Evolutionary conservation across 2,888 invertebrate genomes (phyloP), one percentile per base, ranked within the genome.

Genomic region (Lasioglossum oenotherae): DNA sequence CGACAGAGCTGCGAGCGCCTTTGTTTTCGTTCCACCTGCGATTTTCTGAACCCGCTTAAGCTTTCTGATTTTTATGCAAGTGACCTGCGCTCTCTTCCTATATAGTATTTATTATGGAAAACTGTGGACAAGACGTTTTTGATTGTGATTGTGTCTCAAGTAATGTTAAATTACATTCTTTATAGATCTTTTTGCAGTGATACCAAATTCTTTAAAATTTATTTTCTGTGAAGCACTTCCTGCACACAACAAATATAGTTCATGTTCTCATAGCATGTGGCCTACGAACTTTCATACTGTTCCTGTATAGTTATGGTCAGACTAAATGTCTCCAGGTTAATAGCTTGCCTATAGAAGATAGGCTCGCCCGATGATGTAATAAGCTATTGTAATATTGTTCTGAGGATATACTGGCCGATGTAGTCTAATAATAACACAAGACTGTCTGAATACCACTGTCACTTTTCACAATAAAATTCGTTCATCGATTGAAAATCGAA

Each of bases 291-390:
- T 85, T 78, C 80, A 6, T 38, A 49, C 69, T 73, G 74, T 14
- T 44, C 44, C 44, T 44, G 44, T 38, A 71, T 82, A 73, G 82
- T 85, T 75, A 67, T 75, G 64, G 73, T 27, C 69, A 1, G 71
- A 64, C 31, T 82, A 89, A 89, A 88, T 88, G 86, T 89, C 80
- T 86, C 79, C 78, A 77, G 82, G 84, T 86, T 88, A 89, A 89
- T 85, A 85, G 84, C 74, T 19, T 19, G 23, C 60, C 73, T 53
- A 49, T 72, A 79, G 86, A 41, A 82, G 86, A 83, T 74, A 76
- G 83, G 76, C 77, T 80, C 67, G 79, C 46, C 67, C 41, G 64
- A 49, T 86, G 64, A 46, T 74, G 74, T 72, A 81, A 87, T 77
- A 53, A 79, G 73, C 72, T 79, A 79, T 73, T 69, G 35, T 64